These are phyloP conservation scores for Tetranychus urticae DNA, from an alignment of 1,140 invertebrate species.

Conservation along the genomic window DNA sequence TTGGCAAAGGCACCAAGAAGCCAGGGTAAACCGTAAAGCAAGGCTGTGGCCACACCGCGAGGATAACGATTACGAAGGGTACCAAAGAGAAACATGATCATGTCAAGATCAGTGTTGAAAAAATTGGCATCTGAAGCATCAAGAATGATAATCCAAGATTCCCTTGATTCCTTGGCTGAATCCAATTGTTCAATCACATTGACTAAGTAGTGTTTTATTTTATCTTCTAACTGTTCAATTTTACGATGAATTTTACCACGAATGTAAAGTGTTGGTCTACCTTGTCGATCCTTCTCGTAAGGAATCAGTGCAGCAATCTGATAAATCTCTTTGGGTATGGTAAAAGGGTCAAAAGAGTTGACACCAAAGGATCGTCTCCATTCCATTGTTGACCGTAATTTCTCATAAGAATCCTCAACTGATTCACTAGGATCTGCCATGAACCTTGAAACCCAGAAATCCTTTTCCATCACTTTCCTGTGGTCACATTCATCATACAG, in stretches of 20 bases:
- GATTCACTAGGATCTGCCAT: not conserved
- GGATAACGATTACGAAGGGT: slow-evolving; percentile 8
- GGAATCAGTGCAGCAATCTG: slow-evolving; percentile 1
- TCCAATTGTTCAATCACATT: not conserved
- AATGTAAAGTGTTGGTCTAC: slow-evolving; percentile 1
- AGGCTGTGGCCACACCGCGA: not conserved
- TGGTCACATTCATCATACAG: not conserved
- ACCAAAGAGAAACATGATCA: slow-evolving; percentile 6
- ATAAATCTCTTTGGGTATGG: not conserved
- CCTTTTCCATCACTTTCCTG: not conserved
- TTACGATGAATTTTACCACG: slow-evolving; percentile 5
- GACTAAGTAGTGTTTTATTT: not conserved
- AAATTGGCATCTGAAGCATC: not conserved
- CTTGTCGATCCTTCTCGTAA: not conserved
- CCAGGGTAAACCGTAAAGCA: slow-evolving; percentile 9
- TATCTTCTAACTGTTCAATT: not conserved
- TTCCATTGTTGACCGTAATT: not conserved
- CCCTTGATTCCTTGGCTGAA: not conserved
- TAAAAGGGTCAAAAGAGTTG: not conserved
- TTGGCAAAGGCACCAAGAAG: slow-evolving; percentile 9
- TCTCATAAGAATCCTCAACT: not conserved
- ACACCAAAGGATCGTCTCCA: slow-evolving; percentile 1
- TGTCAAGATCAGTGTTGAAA: slow-evolving; percentile 7
- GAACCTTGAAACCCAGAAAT: not conserved
- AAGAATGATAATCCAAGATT: not conserved